A percentile compares a stretch with the other conserved stretches of the same genome.
Evolutionary conservation across 2,797 vertebrate genomes (phyloP).

Genomic region (Eidolon dupreanum): DNA sequence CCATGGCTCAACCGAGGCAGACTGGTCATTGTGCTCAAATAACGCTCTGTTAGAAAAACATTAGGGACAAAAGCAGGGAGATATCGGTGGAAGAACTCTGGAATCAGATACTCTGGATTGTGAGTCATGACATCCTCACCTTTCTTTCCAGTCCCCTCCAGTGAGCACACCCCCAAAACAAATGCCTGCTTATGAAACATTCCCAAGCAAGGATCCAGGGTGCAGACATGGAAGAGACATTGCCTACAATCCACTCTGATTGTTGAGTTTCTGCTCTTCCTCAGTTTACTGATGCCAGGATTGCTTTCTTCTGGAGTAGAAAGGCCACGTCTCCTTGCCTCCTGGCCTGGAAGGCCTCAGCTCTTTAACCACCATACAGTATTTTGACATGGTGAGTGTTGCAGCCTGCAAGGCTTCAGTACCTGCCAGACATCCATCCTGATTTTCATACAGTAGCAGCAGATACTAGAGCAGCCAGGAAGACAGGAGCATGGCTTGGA

Average conservation of each 20-base stretch:
- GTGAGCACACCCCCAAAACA: background rate
- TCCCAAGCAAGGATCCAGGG: background rate
- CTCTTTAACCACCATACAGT: rapidly evolving
- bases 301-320: background rate
- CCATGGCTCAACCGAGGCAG: background rate
- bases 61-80: background rate
- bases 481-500: rapidly evolving
- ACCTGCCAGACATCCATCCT: no score
- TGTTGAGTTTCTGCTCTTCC: background rate
- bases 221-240: background rate
- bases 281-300: background rate
- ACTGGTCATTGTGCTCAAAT: background rate
- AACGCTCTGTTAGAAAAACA: background rate
- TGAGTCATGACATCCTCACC: background rate
- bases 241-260: background rate
- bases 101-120: background rate
- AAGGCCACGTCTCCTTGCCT: background rate
- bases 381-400: no score
- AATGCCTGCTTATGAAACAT: background rate
- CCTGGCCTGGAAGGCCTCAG: no score
- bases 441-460: no score
- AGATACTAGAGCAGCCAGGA: background rate
- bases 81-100: background rate
- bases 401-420: background rate
- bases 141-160: background rate